Evolutionary conservation across 2,113 vertebrate species (phyloP), one percentile per base, ranked within the genome.

Genomic region (Sylvia atricapilla): DNA sequence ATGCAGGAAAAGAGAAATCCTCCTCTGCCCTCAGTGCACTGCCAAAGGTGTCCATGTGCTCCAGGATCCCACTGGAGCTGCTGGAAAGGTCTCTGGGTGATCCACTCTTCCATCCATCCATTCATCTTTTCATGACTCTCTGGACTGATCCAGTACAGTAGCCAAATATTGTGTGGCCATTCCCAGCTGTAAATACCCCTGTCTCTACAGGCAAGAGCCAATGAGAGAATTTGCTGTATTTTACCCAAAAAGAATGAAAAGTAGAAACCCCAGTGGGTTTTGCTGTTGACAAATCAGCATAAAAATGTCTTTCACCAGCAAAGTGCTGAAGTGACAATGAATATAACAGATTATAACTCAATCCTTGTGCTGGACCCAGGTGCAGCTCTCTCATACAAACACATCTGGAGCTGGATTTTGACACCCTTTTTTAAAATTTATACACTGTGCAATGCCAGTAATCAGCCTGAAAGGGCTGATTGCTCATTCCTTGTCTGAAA

Each of bases 11-110:
- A 13, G 6, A 63, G 49, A 23, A 63, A 27, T 4, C 1, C 16
- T 59, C 8, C 31, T 72, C 5, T 85, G 28, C 67, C 73, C 31
- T 6, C 55, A 33, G 2, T 1, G 49, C 11, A 3, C 15, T 41
- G 60, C 64, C 62, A 50, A 44, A 59, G 0, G 1, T 16, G 22
- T 6, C 49, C 3, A 0, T 1, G 28, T 8, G 23, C 47, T 74
- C 15, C 44, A 12, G 37, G 30, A 35, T 39, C 56, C 43, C 1
- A 0, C 24, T 14, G 31, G 30, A 46, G 15, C 8, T 12, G 21
- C 44, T 39, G 37, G 41, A 24, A 58, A 39, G 41, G 24, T 46
- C 5, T 21, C 5, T 23, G 16, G 3, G 35, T 31, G 50, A 4
- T n/a, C 39, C 28, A 8, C 41, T 23, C 41, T 17, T 11, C 4